Conservation (phyloP, 1,140 invertebrate species). For the Laupala kohalensis region DNA sequence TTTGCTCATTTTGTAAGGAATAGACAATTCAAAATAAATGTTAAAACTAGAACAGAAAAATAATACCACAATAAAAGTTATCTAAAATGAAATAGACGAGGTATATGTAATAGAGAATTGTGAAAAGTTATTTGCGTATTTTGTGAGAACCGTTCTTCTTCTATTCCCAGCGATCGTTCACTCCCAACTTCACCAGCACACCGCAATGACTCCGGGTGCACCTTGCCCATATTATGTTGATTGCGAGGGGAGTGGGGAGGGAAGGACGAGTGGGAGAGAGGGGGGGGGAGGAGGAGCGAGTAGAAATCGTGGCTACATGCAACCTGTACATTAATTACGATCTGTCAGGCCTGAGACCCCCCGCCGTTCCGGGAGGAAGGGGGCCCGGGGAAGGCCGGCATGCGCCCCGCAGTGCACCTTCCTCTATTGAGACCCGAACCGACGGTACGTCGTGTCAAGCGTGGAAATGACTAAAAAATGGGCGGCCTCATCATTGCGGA, state of each 20-base stretch:
- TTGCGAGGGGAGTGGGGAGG: not conserved
- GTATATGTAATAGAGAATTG: too few relatives aligned
- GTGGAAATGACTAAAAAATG: conserved; percentile 9
- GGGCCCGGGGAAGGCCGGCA: not conserved
- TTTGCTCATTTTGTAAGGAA: too few relatives aligned
- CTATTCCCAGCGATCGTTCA: too few relatives aligned
- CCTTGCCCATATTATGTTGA: conserved; percentile 3
- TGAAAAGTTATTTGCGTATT: too few relatives aligned
- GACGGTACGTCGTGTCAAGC: conserved; percentile 5
- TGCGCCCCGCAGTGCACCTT: conserved; percentile 2
- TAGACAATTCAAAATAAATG: too few relatives aligned
- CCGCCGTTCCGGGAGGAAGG: not conserved
- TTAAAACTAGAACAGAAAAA: too few relatives aligned
- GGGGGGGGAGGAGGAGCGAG: not conserved
- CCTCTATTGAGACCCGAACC: conserved; percentile 8
- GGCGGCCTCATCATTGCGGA: not conserved
- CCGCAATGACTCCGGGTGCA: not conserved
- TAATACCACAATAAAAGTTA: too few relatives aligned
- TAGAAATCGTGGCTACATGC: not conserved
- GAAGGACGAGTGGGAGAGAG: not conserved
- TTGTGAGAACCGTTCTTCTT: too few relatives aligned
- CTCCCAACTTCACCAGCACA: too few relatives aligned
- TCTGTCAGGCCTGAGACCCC: conserved; percentile 2
- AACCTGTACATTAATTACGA: conserved; percentile 9
- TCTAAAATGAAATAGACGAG: too few relatives aligned